A percentile compares a stretch with the other conserved stretches of the same genome.
These are phyloP conservation scores for Drosophila erecta DNA, from an alignment of 1,140 invertebrate species.

Conservation along the genomic window DNA sequence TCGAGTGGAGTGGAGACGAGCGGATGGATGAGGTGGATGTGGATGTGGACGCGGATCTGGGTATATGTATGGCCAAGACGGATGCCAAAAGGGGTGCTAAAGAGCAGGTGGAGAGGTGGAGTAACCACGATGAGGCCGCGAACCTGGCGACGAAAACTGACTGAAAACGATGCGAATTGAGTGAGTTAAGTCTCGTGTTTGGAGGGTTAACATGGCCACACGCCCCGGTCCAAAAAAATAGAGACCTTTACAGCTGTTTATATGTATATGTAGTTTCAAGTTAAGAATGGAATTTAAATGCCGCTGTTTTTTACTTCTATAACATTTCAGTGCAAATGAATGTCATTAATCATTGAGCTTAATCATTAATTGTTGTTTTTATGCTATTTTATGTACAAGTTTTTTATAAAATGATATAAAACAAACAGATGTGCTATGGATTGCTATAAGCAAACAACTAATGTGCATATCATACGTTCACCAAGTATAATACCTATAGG, in stretches of 20 bases:
- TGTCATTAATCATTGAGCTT: no score
- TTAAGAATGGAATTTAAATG: no score
- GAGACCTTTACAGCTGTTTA: neutral
- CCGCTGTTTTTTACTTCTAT: no score
- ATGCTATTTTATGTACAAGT: no score
- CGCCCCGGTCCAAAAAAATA: neutral
- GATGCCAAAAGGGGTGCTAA: constrained; percentile 11
- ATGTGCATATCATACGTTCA: no score
- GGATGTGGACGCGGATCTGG: constrained; percentile 1
- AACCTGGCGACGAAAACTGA: constrained; percentile 47
- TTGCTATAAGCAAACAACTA: no score
- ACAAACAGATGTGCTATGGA: no score
- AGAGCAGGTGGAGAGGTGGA: constrained; percentile 24
- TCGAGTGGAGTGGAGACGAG: constrained; percentile 6
- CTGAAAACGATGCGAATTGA: constrained; percentile 43
- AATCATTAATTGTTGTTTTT: no score
- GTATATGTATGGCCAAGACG: constrained; percentile 31
- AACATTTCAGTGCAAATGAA: no score
- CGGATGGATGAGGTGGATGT: constrained; percentile 22
- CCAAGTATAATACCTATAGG: no score
- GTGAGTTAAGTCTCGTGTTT: constrained; percentile 44
- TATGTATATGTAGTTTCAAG: no score
- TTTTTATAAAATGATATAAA: no score
- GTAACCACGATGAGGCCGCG: constrained; percentile 69
- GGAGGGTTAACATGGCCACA: neutral